Evolutionary conservation across 1,140 invertebrate genomes (phyloP).

Genomic region (Drosophila willistoni): DNA sequence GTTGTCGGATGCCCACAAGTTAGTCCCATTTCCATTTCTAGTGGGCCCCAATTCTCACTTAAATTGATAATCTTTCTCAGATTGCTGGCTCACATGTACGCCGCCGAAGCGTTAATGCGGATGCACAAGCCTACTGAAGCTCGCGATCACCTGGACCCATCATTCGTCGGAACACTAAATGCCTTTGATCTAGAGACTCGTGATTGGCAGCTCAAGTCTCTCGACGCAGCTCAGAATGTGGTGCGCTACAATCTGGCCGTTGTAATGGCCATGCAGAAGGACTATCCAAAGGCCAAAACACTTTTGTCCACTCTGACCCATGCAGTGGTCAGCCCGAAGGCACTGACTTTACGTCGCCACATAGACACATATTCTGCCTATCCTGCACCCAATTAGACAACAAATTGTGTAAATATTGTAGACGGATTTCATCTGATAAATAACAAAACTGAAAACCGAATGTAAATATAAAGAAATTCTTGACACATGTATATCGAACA

Average conservation of each 20-base stretch:
- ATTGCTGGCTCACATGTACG: constrained; percentile 93
- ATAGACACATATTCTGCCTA: constrained; percentile 84
- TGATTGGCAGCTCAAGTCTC: constrained; percentile 89
- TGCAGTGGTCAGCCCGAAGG: constrained; percentile 86
- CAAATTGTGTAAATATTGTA: constrained; percentile 71
- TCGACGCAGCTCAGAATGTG: constrained; percentile 87
- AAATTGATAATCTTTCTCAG: constrained; percentile 83
- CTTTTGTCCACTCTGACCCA: constrained; percentile 87
- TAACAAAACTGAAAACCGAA: constrained; percentile 24
- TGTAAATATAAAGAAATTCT: constrained; percentile 67
- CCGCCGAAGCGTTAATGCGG: constrained; percentile 93
- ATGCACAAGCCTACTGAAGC: constrained; percentile 93
- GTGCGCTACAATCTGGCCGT: constrained; percentile 92
- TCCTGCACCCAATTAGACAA: constrained; percentile 55
- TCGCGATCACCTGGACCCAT: constrained; percentile 92
- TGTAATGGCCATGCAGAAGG: constrained; percentile 89
- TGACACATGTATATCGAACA: constrained; percentile 39
- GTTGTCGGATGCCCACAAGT: constrained; percentile 81
- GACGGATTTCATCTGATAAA: constrained; percentile 46
- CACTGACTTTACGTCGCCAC: constrained; percentile 86
- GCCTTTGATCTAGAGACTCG: constrained; percentile 78
- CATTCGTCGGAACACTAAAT: constrained; percentile 86
- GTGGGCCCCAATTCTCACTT: too few species aligned
- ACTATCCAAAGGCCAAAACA: constrained; percentile 89
- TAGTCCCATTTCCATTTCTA: not conserved